Base-by-base conservation (phyloP, 2,888 invertebrate species). In the Malachius bipustulatus region DNA sequence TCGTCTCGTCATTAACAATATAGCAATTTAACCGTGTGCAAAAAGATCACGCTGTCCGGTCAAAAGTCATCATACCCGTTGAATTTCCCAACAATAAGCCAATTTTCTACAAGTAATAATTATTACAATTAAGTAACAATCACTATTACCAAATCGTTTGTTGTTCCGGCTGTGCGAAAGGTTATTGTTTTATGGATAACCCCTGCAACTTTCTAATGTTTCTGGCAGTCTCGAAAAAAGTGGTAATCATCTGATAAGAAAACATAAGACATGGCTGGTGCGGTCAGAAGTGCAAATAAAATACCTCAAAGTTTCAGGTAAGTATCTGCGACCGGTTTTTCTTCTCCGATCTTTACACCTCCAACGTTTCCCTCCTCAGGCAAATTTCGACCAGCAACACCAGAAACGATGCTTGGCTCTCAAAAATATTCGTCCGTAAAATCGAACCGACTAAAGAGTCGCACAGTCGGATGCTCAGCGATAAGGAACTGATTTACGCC, bases 361-460 rank as follows among this genome's bases (percentile, higher is more conserved):
- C n/a, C n/a, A n/a, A n/a, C n/a, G n/a, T n/a, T n/a, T n/a, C n/a
- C n/a, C n/a, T n/a, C n/a, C n/a, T n/a, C 39, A 62, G 62, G 40
- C 41, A 47, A 16, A 40, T 62, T 19, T 56, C 57, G 30, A 58
- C 65, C 30, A 60, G 60, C 42, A 50, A 61, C 32, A 46, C 57
- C 16, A 63, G 62, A 37, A 64, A 60, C 40, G 85, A 85, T 65
- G 80, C 87, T 48, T 91, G 90, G 88, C 66, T 91, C 37, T 85
- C 84, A 47, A 91, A 89, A 62, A 65, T 93, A 43, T 67, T 90
- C 51, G 90, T 91, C 28, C 73, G 90, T 42, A 85, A 82, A 60
- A 88, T 93, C 56, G 90, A 93, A 58, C 89, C 91, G 3, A 89
- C 90, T 2, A 91, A 90, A 62, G 91, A 93, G 60, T 84, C 94